Conservation (phyloP, 1,140 invertebrate genomes). For the Magallana ariakensis region DNA sequence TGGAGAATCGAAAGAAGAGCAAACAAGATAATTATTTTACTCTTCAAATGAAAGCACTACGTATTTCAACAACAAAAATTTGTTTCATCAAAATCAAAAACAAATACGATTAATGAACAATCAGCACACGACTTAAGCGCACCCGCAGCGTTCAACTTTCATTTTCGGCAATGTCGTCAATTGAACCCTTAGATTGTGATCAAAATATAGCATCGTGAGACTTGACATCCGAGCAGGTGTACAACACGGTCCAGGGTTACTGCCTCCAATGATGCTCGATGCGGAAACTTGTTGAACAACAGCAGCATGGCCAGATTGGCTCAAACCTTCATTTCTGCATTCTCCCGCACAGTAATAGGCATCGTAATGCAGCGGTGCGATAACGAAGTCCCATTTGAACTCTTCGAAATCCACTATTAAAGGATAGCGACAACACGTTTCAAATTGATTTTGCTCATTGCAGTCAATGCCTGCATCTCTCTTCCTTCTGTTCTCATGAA, state of each 20-base stretch:
- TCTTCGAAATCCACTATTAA: constrained; percentile 54
- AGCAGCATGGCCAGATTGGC: constrained; percentile 34
- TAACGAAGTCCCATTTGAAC: constrained; percentile 59
- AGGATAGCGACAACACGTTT: constrained; percentile 54
- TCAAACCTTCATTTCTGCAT: constrained; percentile 50
- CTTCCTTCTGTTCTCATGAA: constrained; percentile 26
- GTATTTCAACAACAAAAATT: not conserved
- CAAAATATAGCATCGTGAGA: constrained; percentile 55
- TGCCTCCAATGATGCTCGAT: not conserved
- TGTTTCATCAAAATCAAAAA: too few relatives aligned
- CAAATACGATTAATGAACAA: too few relatives aligned
- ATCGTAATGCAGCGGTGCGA: constrained; percentile 50
- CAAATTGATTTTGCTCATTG: constrained; percentile 18
- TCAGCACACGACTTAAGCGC: constrained; percentile 1
- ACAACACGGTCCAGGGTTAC: constrained; percentile 49
- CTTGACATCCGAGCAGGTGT: constrained; percentile 47
- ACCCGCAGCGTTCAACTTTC: constrained; percentile 58
- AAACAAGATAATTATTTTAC: not conserved
- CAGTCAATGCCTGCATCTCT: constrained; percentile 39
- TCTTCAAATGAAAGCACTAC: not conserved
- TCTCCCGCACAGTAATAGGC: constrained; percentile 58
- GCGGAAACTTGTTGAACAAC: constrained; percentile 34
- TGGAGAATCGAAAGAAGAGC: not conserved
- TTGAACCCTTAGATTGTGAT: constrained; percentile 48
- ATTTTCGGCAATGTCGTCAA: constrained; percentile 52